These are phyloP conservation scores for Virgularia gustaviana DNA, from an alignment of 92 coral and sea anemone species.

Conservation along the genomic window DNA sequence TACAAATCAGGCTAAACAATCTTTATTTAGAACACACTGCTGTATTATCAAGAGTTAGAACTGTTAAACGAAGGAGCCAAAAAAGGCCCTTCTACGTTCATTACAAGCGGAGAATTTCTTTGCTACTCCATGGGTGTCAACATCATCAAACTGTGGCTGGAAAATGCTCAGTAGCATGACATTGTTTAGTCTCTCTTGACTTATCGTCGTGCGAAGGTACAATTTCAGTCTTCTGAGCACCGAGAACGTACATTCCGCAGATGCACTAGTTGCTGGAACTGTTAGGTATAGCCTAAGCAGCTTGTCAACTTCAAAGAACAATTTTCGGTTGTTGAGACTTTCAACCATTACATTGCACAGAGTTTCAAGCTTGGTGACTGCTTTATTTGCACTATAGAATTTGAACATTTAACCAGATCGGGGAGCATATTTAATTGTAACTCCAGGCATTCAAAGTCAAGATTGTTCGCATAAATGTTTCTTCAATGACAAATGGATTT, in stretches of 20 bases:
- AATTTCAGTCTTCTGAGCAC: constrained; percentile 28
- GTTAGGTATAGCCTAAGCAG: constrained; percentile 31
- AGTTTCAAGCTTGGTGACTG: constrained; percentile 30
- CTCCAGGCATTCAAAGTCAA: constrained; percentile 37
- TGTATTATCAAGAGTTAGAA: no score
- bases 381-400: constrained; percentile 19
- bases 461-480: constrained; percentile 26
- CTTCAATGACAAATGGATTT: constrained; percentile 25
- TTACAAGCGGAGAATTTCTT: constrained; percentile 25
- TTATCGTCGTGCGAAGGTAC: constrained; percentile 4
- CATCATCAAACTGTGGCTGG: constrained; percentile 26
- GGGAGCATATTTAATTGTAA: constrained; percentile 48
- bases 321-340: constrained; percentile 21
- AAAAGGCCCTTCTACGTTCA: constrained; percentile 32
- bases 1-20: no score
- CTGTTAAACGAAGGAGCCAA: constrained; percentile 15
- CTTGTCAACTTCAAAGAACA: constrained; percentile 30
- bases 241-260: constrained; percentile 25
- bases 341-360: constrained; percentile 39
- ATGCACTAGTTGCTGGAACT: constrained; percentile 24
- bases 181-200: constrained; percentile 11
- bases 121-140: constrained; percentile 23
- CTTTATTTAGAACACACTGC: no score
- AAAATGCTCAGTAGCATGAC: constrained; percentile 10
- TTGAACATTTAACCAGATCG: constrained; percentile 43